Conservation (phyloP, 2,797 vertebrate species). For the Gymnothorax reevesii region DNA sequence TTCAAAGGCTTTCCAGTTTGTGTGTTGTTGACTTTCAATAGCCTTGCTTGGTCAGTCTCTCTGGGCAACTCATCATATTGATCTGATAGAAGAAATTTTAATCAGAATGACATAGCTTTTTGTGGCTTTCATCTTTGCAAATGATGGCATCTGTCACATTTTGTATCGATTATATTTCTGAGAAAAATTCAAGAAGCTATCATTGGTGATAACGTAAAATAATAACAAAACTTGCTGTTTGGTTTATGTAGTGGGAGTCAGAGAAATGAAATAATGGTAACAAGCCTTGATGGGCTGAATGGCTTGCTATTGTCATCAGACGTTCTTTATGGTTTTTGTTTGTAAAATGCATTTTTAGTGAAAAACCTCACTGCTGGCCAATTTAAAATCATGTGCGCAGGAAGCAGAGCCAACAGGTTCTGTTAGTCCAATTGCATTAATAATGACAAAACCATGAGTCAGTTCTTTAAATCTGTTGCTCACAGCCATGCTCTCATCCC, state of each 20-base stretch:
- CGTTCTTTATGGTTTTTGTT: neutral
- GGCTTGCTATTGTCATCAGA: neutral
- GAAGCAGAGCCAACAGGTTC: neutral
- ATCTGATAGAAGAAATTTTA: neutral
- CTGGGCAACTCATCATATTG: neutral
- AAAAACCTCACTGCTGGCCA: neutral
- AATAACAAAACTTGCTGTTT: neutral
- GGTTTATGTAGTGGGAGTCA: neutral
- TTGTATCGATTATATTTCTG: neutral
- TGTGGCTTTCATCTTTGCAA: neutral
- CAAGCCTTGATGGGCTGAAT: neutral
- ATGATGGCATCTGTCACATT: neutral
- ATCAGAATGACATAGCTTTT: neutral
- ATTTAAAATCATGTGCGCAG: neutral
- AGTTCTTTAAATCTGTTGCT: constrained; percentile 21
- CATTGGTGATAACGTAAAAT: neutral
- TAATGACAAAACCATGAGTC: constrained; percentile 14
- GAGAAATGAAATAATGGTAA: neutral
- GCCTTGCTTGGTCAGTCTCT: neutral
- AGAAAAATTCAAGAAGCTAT: neutral
- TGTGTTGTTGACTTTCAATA: neutral
- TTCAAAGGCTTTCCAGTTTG: neutral
- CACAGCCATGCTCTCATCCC: neutral
- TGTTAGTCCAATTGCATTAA: constrained; percentile 27
- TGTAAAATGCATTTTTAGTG: neutral